Evolutionary conservation across 64 coral and sea anemone genomes (phyloP).

Genomic region (Actinia tenebrosa): DNA sequence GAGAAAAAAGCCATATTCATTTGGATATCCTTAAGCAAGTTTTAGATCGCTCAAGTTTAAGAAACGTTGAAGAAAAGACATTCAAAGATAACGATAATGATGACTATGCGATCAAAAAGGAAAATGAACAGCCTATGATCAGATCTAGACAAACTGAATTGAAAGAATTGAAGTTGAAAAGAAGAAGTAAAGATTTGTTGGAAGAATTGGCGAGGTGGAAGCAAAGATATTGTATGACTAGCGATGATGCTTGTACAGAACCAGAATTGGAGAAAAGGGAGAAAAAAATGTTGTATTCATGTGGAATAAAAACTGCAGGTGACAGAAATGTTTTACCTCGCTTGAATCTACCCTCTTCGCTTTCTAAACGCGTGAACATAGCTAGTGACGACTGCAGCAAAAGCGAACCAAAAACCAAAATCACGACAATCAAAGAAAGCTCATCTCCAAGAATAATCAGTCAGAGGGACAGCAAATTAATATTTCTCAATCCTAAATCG

Average conservation of each 20-base stretch:
- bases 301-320: background rate
- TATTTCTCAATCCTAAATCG: background rate
- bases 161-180: background rate
- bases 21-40: background rate
- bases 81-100: background rate
- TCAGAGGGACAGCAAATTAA: background rate
- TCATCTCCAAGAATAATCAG: background rate
- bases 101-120: background rate
- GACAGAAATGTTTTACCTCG: background rate
- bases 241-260: background rate
- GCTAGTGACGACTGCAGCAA: background rate
- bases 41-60: background rate
- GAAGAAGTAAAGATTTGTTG: background rate
- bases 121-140: background rate
- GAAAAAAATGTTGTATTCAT: background rate
- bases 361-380: background rate
- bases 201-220: background rate
- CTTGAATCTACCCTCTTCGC: background rate
- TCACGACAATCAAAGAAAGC: background rate
- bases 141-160: background rate
- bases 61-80: background rate
- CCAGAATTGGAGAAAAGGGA: background rate
- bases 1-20: background rate
- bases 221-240: background rate
- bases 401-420: background rate